Evolutionary conservation across 2,888 invertebrate genomes (phyloP), one percentile per base, ranked within the genome.

Genomic region (Leptopterna dolabrata): DNA sequence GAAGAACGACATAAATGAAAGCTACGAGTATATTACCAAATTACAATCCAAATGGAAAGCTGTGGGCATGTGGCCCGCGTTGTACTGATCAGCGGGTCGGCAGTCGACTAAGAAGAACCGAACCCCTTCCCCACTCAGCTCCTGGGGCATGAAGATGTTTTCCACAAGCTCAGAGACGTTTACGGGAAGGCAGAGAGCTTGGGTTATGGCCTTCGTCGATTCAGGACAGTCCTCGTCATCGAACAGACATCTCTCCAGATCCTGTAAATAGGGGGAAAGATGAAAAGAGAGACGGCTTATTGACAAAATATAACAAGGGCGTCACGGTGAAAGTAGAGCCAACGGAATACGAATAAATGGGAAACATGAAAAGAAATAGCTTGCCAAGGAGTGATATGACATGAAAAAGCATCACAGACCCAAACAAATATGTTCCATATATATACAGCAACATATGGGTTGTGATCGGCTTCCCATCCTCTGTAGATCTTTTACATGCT

Each of bases 41-140:
- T 97, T 97, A 91, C 98, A 98, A 92, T 99, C 99, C 89, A 99
- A 93, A 92, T 99, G 99, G 93, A 99, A 99, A 86, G 99, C 99
- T 83, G 98, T 99, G 0, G 98, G 96, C 89, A 99, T 94, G 93
- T 99, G 99, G 0, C 99, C 99, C 86, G 96, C 96, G 93, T 99
- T 99, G 91, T 99, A 99, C 91, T 99, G 98, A 90, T 98, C 98
- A 14, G 97, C 95, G 11, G 99, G 98, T 89, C 99, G 94, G 92
- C 99, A 99, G 92, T 99, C 99, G 11, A 99, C 98, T 89, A 99
- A 93, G 92, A 99, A 99, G 92, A 98, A 99, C 76, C 88, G 80
- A 14, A 89, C 83, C 29, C 84, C 82, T 27, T 88, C 88, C 27
- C 86, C 83, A 6, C 88, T 87, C 11, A 89, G 55, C 16, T 88